Evolutionary conservation across 2,888 invertebrate species (phyloP), one percentile per base, ranked within the genome.

Genomic region (Acronicta psi): DNA sequence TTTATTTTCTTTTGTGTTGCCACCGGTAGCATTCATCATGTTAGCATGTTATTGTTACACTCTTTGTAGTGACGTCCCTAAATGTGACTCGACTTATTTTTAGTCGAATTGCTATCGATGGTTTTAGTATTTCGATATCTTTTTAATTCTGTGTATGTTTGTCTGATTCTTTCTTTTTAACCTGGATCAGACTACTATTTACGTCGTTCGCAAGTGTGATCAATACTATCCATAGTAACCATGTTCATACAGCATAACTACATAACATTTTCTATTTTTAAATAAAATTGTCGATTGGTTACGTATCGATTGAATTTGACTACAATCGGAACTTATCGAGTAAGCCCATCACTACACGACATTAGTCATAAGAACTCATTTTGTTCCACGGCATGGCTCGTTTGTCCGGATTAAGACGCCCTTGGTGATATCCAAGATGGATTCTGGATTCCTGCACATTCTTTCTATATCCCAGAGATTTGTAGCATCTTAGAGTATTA

Each of bases 1-100:
- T 70, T 73, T 75, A 76, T 75, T 88, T 88, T 88, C 85, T 85
- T 90, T 90, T 87, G 84, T 87, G 77, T 73, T 65, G 73, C 81
- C 81, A 83, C 85, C 84, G 86, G 87, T 84, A 88, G 87, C 91
- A 92, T 92, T 80, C 84, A 89, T 92, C 92, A 91, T 84, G 78
- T 79, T 63, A 72, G 55, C 55, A 50, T 84, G 85, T 87, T 89
- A 88, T 90, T 89, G 87, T 89, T 86, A 79, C 75, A 82, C 75
- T 78, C 76, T 81, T 82, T 81, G 84, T 85, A 85, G 79, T 77
- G 71, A 81, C 79, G 82, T 60, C 77, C 69, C 69, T 73, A 66
- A 64, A 70, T 66, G 61, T 49, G 52, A 51, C 34, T 66, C 56
- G 45, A 55, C 54, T 57, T 69, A 61, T 60, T 63, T 64, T 46